Base-by-base conservation (phyloP, 1,140 invertebrate genomes). In the Tetragnatha versicolor region DNA sequence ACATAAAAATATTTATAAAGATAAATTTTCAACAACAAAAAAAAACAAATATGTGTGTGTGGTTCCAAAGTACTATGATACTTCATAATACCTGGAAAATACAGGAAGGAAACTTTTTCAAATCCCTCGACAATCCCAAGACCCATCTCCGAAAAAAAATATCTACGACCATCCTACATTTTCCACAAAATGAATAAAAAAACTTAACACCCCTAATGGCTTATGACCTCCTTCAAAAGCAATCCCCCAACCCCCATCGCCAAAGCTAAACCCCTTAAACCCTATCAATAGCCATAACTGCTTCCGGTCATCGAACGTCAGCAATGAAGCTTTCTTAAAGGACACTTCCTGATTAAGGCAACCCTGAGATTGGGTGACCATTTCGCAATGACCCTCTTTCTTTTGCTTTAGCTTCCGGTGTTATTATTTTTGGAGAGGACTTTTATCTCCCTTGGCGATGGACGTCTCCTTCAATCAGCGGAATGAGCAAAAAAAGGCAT, bases 401-500 rank as follows among this genome's bases (percentile, higher is more conserved):
- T 68, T 33, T 68, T 49, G 10, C 37, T 65, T 45, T 65, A 14
- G 39, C 29, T 27, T 65, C 3, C 17, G 17, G 17, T 22, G 20
- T 68, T 47, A 49, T 68, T 68, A 68, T 68, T 68, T 68, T 55
- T 68, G 20, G 49, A 53, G 47, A 42, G 12, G 68, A 70, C 31
- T 70, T 70, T 70, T 70, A 70, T 70, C 49, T 55, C 68, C 37
- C 35, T 53, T 53, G 22, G 68, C 47, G 55, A 70, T 70, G 33
- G 68, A 53, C 55, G 68, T 70, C 68, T 70, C 39, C 47, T 70
- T 70, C 68, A 70, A 70, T 70, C 68, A 70, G 47, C 25, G 33
- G 22, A n/a, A 63, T 7, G 20, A 22, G 63, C 35, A 33, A 29
- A 42, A 66, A 66, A 66, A 66, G 33, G 42, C 42, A 47, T 47